phyloP scores from a whole-genome alignment of 2,797 vertebrate species.

The Takifugu rubripes region DNA sequence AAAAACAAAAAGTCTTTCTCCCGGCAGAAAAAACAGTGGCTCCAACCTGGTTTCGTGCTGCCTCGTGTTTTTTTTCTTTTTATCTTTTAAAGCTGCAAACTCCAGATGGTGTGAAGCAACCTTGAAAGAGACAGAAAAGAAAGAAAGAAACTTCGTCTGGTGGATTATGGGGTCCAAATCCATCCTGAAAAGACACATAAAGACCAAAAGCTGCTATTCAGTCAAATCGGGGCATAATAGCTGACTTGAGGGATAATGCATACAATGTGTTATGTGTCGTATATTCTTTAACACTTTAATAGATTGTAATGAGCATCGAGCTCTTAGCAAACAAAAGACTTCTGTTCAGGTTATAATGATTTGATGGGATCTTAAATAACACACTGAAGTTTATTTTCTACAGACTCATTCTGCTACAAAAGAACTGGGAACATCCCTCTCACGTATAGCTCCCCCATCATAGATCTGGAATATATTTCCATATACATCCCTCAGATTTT shows the following conservation, averaged over 20 bases:
- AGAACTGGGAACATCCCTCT: no score
- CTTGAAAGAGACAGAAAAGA: conserved; percentile 18
- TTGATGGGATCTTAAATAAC: conserved; percentile 49
- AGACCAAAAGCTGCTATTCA: conserved; percentile 66
- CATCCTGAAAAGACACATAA: conserved; percentile 72
- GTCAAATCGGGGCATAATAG: conserved; percentile 69
- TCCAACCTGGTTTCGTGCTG: conserved; percentile 66
- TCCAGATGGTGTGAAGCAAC: conserved; percentile 77
- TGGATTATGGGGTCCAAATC: conserved; percentile 79
- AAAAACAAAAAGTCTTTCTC: conserved; percentile 13
- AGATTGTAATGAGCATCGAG: conserved; percentile 61
- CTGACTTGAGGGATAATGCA: conserved; percentile 64
- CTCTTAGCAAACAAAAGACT: conserved; percentile 54
- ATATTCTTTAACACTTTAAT: conserved; percentile 64
- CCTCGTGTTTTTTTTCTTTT: conserved; percentile 74
- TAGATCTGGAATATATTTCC: no score
- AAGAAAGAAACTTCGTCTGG: conserved; percentile 69
- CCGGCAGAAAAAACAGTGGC: conserved; percentile 54
- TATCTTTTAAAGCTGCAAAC: conserved; percentile 73
- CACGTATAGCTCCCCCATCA: no score
- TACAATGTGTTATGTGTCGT: conserved; percentile 70
- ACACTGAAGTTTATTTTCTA: background rate
- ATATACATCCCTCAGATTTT: no score
- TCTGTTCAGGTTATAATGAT: conserved; percentile 62
- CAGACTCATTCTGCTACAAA: no score